Conservation (phyloP, 1,140 invertebrate genomes). For the Spodoptera litura region DNA sequence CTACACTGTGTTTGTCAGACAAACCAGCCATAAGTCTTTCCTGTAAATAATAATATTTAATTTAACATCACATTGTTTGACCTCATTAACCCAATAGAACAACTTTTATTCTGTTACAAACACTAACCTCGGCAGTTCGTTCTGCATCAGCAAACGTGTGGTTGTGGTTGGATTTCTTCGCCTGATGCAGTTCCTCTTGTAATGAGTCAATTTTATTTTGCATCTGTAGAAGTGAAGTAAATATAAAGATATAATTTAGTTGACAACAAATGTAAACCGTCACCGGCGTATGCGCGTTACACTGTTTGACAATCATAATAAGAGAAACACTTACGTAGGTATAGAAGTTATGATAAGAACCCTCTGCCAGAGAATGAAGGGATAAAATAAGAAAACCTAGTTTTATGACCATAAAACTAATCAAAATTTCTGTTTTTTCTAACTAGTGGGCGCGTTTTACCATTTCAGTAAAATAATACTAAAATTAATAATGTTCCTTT, state of each 20-base stretch:
- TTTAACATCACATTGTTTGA: no score
- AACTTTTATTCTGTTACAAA: no score
- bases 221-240: constrained; percentile 63
- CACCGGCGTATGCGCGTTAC: constrained; percentile 44
- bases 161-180: constrained; percentile 65
- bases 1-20: constrained; percentile 64
- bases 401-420: no score
- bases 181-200: constrained; percentile 66
- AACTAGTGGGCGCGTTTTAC: no score
- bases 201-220: constrained; percentile 76
- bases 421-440: background rate
- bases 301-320: constrained; percentile 43
- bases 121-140: constrained; percentile 70
- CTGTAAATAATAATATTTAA: constrained; percentile 55
- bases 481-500: no score
- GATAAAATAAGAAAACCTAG: background rate
- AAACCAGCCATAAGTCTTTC: constrained; percentile 73
- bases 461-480: no score
- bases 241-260: constrained; percentile 20
- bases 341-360: background rate
- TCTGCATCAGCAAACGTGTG: constrained; percentile 77
- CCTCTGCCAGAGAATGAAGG: background rate
- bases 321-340: constrained; percentile 18
- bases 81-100: no score
- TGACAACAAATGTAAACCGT: constrained; percentile 38